Conservation (phyloP, 2,888 invertebrate species). For the Tyria jacobaeae region DNA sequence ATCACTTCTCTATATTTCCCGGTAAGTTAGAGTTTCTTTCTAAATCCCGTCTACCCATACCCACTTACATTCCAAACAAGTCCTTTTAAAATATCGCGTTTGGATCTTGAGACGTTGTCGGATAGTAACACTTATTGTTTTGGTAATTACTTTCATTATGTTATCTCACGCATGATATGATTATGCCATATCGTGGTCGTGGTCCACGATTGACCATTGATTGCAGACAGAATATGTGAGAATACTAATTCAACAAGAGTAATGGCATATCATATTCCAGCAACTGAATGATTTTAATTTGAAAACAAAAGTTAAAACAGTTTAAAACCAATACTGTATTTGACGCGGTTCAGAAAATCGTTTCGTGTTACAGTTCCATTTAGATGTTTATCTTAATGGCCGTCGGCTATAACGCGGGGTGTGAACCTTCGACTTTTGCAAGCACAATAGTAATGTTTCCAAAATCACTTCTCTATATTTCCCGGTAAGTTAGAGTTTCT, state of each 20-base stretch:
- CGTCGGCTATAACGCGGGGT: conserved; percentile 65
- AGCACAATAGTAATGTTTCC: conserved; percentile 59
- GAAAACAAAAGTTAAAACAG: background rate
- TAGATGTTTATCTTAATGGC: conserved; percentile 80
- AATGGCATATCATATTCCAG: background rate
- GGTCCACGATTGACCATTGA: too few species aligned
- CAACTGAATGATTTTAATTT: background rate
- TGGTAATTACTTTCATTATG: conserved; percentile 2
- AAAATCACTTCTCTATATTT: conserved; percentile 56
- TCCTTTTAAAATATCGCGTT: conserved; percentile 2
- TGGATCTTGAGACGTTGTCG: conserved; percentile 5
- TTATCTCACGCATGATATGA: too few species aligned
- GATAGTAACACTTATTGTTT: conserved; percentile 1
- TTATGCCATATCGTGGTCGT: too few species aligned
- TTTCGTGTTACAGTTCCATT: conserved; percentile 80
- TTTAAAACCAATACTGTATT: background rate
- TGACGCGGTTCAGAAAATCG: conserved; percentile 41
- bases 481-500: conserved; percentile 53
- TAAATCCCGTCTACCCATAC: conserved; percentile 28
- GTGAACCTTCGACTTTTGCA: conserved; percentile 75
- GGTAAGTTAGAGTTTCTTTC: conserved; percentile 55
- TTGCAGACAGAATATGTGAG: too few species aligned
- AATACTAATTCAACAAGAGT: too few species aligned
- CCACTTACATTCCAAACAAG: conserved; percentile 12
- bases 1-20: conserved; percentile 50